Evolutionary conservation across 2,113 vertebrate species (phyloP).

Genomic region (Passer domesticus): DNA sequence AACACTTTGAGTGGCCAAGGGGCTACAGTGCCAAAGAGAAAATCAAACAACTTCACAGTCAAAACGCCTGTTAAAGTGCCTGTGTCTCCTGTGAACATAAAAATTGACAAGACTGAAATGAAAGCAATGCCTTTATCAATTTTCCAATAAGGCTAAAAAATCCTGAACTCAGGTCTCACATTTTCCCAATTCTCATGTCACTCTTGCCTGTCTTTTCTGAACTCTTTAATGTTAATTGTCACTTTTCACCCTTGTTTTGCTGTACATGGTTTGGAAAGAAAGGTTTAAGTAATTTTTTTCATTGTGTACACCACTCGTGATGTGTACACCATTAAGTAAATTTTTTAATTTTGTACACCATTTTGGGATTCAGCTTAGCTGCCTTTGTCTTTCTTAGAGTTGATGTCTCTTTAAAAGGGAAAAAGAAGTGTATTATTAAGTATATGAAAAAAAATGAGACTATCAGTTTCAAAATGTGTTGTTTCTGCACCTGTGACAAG

Average conservation of each 20-base stretch:
- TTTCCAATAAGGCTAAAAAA: not conserved
- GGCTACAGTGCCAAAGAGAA: not conserved
- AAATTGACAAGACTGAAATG: not conserved
- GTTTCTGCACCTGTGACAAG: not conserved
- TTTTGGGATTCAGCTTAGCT: not conserved
- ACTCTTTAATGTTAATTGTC: not conserved
- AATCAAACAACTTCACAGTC: not conserved
- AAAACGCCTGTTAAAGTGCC: not conserved
- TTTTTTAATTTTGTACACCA: not conserved
- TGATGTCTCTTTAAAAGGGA: not conserved
- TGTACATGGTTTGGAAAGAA: not conserved
- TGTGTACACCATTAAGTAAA: not conserved
- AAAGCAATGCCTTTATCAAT: not conserved
- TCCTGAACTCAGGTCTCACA: not conserved
- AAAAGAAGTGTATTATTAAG: not conserved
- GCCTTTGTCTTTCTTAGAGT: not conserved
- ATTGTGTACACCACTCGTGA: not conserved
- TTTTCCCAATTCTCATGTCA: not conserved
- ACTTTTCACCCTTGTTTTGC: not conserved
- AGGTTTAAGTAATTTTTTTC: not conserved
- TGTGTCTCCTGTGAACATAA: not conserved
- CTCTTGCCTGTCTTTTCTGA: not conserved
- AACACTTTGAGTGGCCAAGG: not conserved
- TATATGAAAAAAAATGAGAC: not conserved
- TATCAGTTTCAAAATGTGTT: not conserved